Percentiles rank a stretch among this genome's conserved stretches.
phyloP scores from a whole-genome alignment of 53 echinoderm and acorn worm genomes.

The Mesocentrotus franciscanus region DNA sequence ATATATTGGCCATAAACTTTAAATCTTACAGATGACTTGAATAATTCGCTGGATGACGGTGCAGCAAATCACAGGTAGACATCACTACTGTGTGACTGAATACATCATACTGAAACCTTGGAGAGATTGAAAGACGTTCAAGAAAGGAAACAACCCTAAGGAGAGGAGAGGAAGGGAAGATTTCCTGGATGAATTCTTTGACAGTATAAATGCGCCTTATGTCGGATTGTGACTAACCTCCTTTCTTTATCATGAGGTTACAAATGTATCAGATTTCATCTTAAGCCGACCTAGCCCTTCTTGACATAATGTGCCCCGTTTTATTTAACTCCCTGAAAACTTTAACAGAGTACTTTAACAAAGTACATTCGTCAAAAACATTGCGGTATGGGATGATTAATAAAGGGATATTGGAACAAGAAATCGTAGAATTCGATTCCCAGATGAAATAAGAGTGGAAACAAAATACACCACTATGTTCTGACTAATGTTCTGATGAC shows the following conservation, averaged over 20 bases:
- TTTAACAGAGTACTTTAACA: neutral
- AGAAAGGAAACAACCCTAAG: slow-evolving; percentile 23
- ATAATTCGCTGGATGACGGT: neutral
- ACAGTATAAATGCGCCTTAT: no score
- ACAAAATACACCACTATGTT: neutral
- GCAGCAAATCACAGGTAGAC: neutral
- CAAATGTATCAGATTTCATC: neutral
- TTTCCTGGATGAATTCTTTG: slow-evolving; percentile 9
- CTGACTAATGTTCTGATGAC: slow-evolving; percentile 14
- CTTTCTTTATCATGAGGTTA: neutral
- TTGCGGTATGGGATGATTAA: neutral
- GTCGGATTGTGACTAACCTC: neutral
- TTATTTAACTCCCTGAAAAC: neutral
- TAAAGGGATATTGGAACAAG: neutral
- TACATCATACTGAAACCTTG: neutral
- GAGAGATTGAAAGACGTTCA: neutral
- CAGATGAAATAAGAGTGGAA: slow-evolving; percentile 24
- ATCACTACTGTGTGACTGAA: neutral
- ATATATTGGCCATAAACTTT: neutral
- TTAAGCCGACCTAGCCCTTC: neutral
- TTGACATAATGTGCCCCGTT: neutral
- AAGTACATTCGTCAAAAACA: no score
- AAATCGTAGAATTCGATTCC: neutral
- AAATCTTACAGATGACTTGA: neutral
- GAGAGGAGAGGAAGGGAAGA: neutral